Base-by-base conservation (phyloP, 2,797 vertebrate genomes). In the Chelonia mydas region DNA sequence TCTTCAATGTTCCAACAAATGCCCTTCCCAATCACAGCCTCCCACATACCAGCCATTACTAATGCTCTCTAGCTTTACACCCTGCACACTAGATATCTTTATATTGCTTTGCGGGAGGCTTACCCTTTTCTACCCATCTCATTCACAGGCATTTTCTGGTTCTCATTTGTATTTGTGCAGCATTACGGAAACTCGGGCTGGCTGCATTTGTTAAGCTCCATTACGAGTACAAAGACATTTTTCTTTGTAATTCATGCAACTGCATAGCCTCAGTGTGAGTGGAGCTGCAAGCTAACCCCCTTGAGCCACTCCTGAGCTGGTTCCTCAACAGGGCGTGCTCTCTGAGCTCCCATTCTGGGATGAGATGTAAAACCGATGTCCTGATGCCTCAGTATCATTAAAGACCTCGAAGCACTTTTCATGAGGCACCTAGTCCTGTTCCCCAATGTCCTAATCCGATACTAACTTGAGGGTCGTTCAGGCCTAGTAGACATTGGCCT, bases 291-390 rank as follows among this genome's bases (percentile, higher is more conserved):
- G 10, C 45, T 27, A 28, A 28, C 25, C 72, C 23, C 7, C 13
- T 19, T 55, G 16, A 4, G 3, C 65, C 74, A 49, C 16, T 16
- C 41, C 0, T 1, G 7, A 21, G 31, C 7, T 28, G 54, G 11
- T 94, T 85, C 87, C 7, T 11, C 68, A 50, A n/a, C 25, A 41
- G n/a, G 41, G 5, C 7, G 2, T 13, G 5, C 27, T 31, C 15
- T 50, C 53, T 25, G 5, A 91, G 11, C 5, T 11, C 5, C 2
- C 0, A 0, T 76, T 76, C 79, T 3, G 12, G 80, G 27, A 21
- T 37, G 57, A 79, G 90, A 82, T 2, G 53, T 23, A 81, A 86
- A 86, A 85, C 4, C 0, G 1, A 5, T 5, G 28, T 94, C 31
- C 19, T 23, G 3, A 50, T 81, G 53, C 11, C 2, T n/a, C 8